Conservation (phyloP, 2,113 vertebrate species). For the Pagrus major region DNA sequence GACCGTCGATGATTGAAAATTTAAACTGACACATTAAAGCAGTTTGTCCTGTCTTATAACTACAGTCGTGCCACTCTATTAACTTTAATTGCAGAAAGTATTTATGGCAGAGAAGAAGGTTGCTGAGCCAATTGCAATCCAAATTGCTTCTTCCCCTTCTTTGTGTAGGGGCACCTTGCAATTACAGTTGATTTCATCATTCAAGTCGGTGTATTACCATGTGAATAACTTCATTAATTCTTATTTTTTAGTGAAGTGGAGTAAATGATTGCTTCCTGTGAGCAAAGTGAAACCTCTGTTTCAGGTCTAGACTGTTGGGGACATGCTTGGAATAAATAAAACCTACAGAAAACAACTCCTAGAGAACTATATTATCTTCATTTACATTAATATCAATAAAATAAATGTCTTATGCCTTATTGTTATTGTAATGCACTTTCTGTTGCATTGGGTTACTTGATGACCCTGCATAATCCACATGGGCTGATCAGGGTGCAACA, state of each 20-base stretch:
- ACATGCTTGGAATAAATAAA: background rate
- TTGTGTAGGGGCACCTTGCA: background rate
- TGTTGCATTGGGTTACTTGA: background rate
- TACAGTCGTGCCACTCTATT: background rate
- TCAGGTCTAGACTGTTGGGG: background rate
- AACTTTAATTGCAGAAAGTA: background rate
- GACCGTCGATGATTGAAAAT: background rate
- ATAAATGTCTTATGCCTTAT: background rate
- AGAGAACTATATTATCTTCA: background rate
- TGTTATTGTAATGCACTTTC: background rate
- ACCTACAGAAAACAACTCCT: background rate
- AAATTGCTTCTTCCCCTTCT: too few relatives aligned
- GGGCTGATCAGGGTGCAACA: background rate
- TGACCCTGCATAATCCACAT: background rate
- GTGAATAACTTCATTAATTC: background rate
- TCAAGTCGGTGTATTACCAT: background rate
- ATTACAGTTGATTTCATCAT: constrained; percentile 6
- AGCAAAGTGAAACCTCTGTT: background rate
- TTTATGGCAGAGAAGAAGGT: background rate
- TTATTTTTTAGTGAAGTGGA: background rate
- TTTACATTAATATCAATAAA: background rate
- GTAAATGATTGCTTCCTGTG: background rate
- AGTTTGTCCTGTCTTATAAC: background rate
- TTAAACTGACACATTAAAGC: background rate
- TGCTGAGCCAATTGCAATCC: background rate